Conservation (phyloP, 2,113 vertebrate species). For the Gnathonemus longibarbis region DNA sequence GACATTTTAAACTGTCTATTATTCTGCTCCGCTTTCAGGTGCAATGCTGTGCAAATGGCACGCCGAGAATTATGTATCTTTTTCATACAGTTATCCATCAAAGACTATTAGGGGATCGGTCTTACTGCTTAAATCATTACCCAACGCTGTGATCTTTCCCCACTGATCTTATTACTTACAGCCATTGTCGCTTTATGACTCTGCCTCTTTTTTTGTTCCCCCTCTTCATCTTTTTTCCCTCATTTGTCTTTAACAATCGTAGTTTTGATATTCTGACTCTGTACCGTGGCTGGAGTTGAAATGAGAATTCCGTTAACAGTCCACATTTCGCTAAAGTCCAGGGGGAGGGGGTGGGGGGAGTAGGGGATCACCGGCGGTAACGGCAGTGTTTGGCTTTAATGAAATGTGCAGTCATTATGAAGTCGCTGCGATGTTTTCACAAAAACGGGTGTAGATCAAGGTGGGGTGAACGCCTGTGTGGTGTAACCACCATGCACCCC, state of each 20-base stretch:
- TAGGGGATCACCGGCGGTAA: conserved; percentile 54
- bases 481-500: not conserved
- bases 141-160: conserved; percentile 58
- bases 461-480: conserved; percentile 23
- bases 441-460: conserved; percentile 24
- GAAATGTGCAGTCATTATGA: conserved; percentile 67
- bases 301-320: conserved; percentile 71
- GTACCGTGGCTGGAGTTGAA: conserved; percentile 60
- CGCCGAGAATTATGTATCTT: conserved; percentile 72
- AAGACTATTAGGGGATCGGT: conserved; percentile 45
- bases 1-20: conserved; percentile 79
- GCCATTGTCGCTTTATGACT: conserved; percentile 66
- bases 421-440: conserved; percentile 7
- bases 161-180: conserved; percentile 70
- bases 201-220: conserved; percentile 26
- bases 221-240: conserved; percentile 42
- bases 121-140: conserved; percentile 58
- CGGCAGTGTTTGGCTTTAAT: conserved; percentile 66
- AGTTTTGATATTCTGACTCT: conserved; percentile 68
- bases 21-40: conserved; percentile 68
- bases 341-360: conserved; percentile 44
- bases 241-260: conserved; percentile 46
- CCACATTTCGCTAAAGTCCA: conserved; percentile 63
- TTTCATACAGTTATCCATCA: conserved; percentile 71
- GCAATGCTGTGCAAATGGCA: conserved; percentile 74